These are phyloP conservation scores for Venusia cambrica DNA, from an alignment of 2,888 invertebrate species.

Conservation along the genomic window DNA sequence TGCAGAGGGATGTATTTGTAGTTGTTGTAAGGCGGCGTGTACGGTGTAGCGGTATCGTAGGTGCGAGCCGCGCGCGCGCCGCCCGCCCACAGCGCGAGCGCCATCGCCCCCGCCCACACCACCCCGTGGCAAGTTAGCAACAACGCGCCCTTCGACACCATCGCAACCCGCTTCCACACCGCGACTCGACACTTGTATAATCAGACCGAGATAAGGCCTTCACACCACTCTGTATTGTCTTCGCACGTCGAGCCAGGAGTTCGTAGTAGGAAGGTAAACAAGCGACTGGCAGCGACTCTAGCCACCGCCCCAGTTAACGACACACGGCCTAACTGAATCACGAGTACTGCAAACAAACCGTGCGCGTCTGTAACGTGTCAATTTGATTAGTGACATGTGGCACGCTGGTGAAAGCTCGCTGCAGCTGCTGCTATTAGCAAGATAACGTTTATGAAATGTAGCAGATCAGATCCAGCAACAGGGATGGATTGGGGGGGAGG, in stretches of 20 bases:
- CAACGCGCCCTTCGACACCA: slow-evolving; percentile 51
- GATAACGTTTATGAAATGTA: no score
- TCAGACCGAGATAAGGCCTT: no score
- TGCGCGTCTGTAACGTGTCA: slow-evolving; percentile 57
- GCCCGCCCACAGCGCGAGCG: slow-evolving; percentile 61
- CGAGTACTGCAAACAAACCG: slow-evolving; percentile 65
- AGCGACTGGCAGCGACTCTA: slow-evolving; percentile 54
- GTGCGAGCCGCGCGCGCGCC: slow-evolving; percentile 51
- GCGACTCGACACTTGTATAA: no score
- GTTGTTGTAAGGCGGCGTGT: slow-evolving; percentile 54
- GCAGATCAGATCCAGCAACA: no score
- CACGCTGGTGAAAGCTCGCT: slow-evolving; percentile 43
- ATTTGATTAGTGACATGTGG: slow-evolving; percentile 60
- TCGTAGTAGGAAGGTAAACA: slow-evolving; percentile 45
- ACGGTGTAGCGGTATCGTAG: slow-evolving; percentile 69
- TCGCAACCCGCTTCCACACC: no score
- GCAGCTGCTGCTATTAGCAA: slow-evolving; percentile 3
- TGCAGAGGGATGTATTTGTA: slow-evolving; percentile 67
- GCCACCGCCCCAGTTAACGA: slow-evolving; percentile 59
- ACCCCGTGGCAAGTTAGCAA: slow-evolving; percentile 55
- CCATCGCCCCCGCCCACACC: slow-evolving; percentile 51
- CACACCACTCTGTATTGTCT: no score
- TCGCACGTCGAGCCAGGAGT: slow-evolving; percentile 39
- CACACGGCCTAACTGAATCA: slow-evolving; percentile 57
- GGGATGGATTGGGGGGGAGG: no score